Percentiles rank a stretch among this genome's conserved stretches.
Conservation (phyloP, 1,140 invertebrate genomes). For the Pararge aegeria region DNA sequence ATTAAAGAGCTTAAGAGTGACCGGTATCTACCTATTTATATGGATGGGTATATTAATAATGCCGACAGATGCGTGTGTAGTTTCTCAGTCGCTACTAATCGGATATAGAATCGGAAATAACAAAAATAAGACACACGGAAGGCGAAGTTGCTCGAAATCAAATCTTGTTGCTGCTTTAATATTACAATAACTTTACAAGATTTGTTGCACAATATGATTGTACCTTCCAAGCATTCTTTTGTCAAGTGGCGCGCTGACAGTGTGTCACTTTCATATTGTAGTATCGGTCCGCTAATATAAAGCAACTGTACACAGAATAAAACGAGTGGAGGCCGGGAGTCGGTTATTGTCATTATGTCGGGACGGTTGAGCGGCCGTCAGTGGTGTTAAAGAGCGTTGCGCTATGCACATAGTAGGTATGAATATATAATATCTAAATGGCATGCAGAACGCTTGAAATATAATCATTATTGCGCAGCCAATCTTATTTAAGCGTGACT, state of each 20-base stretch:
- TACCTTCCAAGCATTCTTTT: constrained; percentile 78
- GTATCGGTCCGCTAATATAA: constrained; percentile 32
- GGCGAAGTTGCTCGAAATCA: constrained; percentile 66
- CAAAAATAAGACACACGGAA: constrained; percentile 67
- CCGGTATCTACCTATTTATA: constrained; percentile 17
- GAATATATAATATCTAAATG: constrained; percentile 79
- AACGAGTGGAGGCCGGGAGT: constrained; percentile 42
- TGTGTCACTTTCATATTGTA: constrained; percentile 79
- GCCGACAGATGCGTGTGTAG: constrained; percentile 64
- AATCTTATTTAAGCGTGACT: constrained; percentile 79
- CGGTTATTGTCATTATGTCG: constrained; percentile 48
- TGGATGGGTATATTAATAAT: constrained; percentile 1
- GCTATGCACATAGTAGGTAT: constrained; percentile 77
- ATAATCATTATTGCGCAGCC: constrained; percentile 80
- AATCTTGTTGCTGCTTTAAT: constrained; percentile 76
- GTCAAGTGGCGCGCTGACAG: constrained; percentile 59
- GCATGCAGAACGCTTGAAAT: constrained; percentile 84
- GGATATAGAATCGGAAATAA: constrained; percentile 36
- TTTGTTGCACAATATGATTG: constrained; percentile 80
- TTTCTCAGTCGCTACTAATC: constrained; percentile 62
- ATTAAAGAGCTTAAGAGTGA: constrained; percentile 64
- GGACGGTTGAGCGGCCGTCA: constrained; percentile 64
- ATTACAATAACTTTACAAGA: constrained; percentile 80
- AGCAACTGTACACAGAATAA: constrained; percentile 37
- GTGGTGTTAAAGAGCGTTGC: constrained; percentile 71